A percentile compares a stretch with the other conserved stretches of the same genome.
These are phyloP conservation scores for Steinernema feltiae DNA, from an alignment of 1,140 invertebrate species.

Conservation along the genomic window DNA sequence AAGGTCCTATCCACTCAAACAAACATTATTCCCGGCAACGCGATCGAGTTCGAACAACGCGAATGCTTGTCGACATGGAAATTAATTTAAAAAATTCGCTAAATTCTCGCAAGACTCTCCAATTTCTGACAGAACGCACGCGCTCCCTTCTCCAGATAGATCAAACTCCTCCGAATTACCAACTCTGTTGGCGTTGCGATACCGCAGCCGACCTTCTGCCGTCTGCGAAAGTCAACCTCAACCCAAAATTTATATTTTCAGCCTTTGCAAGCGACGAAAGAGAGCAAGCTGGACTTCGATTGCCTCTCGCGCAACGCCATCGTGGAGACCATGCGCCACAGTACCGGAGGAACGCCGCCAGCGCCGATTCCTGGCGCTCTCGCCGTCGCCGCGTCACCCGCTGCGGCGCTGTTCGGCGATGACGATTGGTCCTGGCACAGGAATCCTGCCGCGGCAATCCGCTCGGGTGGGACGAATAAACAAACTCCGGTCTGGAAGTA, in stretches of 20 bases:
- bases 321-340: conserved; percentile 12
- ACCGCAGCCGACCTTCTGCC: background rate
- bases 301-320: conserved; percentile 3
- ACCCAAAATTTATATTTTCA: conserved; percentile 21
- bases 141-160: too few species aligned
- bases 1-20: too few species aligned
- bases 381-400: conserved; percentile 53
- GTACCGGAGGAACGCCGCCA: conserved; percentile 22
- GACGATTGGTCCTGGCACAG: conserved; percentile 56
- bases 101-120: too few species aligned
- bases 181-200: background rate
- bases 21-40: too few species aligned
- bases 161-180: too few species aligned
- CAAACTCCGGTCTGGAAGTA: conserved; percentile 57
- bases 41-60: too few species aligned
- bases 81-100: too few species aligned
- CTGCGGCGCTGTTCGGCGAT: conserved; percentile 47
- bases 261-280: conserved; percentile 12
- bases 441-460: conserved; percentile 55
- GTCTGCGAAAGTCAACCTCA: conserved; percentile 16
- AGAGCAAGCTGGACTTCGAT: background rate
- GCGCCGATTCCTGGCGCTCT: conserved; percentile 51
- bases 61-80: too few species aligned
- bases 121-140: too few species aligned
- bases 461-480: conserved; percentile 57